phyloP scores from a whole-genome alignment of 2,113 vertebrate genomes.

The Ibidorhyncha struthersii region DNA sequence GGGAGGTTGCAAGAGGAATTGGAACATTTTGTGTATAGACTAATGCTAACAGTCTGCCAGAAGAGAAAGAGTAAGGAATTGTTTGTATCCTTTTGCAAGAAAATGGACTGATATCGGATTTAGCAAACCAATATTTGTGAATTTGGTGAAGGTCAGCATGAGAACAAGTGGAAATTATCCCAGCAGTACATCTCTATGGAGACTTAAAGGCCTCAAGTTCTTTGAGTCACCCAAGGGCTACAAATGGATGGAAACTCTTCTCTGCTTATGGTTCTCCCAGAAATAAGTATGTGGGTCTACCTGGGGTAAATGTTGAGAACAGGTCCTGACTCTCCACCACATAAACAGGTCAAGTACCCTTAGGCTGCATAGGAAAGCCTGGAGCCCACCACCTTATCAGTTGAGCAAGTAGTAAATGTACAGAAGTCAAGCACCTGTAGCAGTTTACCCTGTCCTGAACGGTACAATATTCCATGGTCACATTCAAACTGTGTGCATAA shows the following conservation, averaged over 20 bases:
- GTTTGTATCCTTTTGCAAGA: background rate
- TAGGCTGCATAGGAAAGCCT: background rate
- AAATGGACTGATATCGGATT: background rate
- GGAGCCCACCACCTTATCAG: background rate
- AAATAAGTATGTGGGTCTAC: background rate
- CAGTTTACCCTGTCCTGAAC: background rate
- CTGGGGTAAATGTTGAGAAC: background rate
- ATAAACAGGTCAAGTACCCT: background rate
- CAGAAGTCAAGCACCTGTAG: background rate
- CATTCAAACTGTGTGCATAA: background rate
- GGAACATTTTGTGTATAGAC: background rate
- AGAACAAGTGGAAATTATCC: background rate
- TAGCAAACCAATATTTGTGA: background rate
- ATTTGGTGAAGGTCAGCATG: background rate
- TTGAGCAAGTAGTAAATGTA: background rate
- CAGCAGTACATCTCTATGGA: background rate
- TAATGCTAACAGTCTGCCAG: background rate
- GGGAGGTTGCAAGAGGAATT: background rate
- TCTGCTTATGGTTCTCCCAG: fast-evolving
- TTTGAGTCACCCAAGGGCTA: background rate
- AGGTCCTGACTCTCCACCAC: background rate
- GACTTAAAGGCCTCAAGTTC: background rate
- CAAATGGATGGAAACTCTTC: background rate
- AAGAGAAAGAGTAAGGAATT: background rate
- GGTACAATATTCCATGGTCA: background rate